Evolutionary conservation across 2,888 invertebrate genomes (phyloP).

Genomic region (Mycalesis mineus): DNA sequence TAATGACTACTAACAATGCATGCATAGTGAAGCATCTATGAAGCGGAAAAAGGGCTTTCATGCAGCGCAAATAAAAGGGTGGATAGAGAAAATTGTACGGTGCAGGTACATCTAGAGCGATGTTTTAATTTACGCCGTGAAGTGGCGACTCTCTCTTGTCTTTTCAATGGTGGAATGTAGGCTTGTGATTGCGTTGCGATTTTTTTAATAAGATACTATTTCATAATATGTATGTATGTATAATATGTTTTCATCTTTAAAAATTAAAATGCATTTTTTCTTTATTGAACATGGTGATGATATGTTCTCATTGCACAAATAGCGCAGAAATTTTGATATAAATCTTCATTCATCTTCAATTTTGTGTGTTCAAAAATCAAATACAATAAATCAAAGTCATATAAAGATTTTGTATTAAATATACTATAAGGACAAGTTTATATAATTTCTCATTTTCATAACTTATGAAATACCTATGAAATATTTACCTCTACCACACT

Average conservation of each 20-base stretch:
- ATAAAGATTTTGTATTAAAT: too few relatives aligned
- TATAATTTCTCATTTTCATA: too few relatives aligned
- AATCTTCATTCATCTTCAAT: too few relatives aligned
- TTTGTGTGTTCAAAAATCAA: too few relatives aligned
- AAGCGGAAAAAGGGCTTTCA: conserved; percentile 1
- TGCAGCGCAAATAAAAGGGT: conserved; percentile 8
- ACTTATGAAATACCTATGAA: too few relatives aligned
- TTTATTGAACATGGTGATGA: too few relatives aligned
- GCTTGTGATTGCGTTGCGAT: conserved; percentile 8
- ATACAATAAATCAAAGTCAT: too few relatives aligned
- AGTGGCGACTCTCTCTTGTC: conserved; percentile 7
- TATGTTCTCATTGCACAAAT: too few relatives aligned
- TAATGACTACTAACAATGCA: conserved; percentile 2
- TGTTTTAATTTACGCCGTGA: conserved; percentile 13
- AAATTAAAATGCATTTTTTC: too few relatives aligned
- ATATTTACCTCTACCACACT: too few relatives aligned
- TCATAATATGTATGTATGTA: neutral
- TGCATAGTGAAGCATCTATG: neutral
- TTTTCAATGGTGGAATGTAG: conserved; percentile 4
- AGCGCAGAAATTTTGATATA: too few relatives aligned
- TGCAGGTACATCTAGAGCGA: conserved; percentile 11
- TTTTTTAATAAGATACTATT: conserved; percentile 3
- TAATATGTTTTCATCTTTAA: neutral
- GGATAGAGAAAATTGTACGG: conserved; percentile 1
- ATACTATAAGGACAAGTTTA: too few relatives aligned